phyloP scores from a whole-genome alignment of 1,140 invertebrate genomes.

The Dysdera silvatica region DNA sequence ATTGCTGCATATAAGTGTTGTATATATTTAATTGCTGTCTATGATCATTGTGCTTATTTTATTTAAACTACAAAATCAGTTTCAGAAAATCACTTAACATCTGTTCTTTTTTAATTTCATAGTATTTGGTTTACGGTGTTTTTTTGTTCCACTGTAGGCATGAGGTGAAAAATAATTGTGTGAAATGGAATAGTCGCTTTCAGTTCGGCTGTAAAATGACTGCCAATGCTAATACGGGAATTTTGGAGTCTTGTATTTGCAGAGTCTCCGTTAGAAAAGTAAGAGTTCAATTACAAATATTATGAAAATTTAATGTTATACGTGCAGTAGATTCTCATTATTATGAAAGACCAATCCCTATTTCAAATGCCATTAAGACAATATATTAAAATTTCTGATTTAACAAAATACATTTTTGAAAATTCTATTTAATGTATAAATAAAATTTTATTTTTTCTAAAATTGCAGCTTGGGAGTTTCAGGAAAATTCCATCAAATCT shows the following conservation, averaged over 20 bases:
- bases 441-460: not conserved
- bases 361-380: no score
- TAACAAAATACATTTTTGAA: not conserved
- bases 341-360: no score
- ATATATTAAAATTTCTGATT: no score
- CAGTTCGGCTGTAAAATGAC: constrained; percentile 93
- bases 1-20: no score
- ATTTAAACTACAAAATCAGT: no score
- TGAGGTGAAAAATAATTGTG: constrained; percentile 85
- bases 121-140: constrained; percentile 14
- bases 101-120: not conserved
- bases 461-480: not conserved
- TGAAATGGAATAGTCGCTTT: constrained; percentile 83
- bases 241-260: constrained; percentile 82
- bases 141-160: constrained; percentile 56
- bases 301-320: no score
- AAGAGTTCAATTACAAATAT: constrained; percentile 41
- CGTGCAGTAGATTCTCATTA: no score
- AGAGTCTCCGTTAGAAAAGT: constrained; percentile 92
- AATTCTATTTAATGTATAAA: not conserved
- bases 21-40: no score
- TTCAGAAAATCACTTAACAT: no score
- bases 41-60: no score
- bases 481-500: no score
- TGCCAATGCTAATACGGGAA: constrained; percentile 84